Evolutionary conservation across 2,888 invertebrate species (phyloP).

Genomic region (Lasioglossum leucozonium): DNA sequence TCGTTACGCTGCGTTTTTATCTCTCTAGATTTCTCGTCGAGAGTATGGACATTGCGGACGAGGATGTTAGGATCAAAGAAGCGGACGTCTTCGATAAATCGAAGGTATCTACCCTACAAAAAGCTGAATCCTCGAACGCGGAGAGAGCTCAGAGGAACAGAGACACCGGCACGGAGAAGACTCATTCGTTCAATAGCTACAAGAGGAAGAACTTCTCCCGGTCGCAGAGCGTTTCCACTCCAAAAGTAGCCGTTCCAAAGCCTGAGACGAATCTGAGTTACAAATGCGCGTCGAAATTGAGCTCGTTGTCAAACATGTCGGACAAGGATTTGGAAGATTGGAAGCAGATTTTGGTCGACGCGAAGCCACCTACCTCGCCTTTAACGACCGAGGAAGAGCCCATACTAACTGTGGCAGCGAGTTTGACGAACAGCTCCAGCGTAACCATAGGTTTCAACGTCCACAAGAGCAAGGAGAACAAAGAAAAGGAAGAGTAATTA

Average conservation of each 20-base stretch:
- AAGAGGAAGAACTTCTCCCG: conserved; percentile 71
- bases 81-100: conserved; percentile 63
- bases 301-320: conserved; percentile 76
- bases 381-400: conserved; percentile 68
- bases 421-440: conserved; percentile 75
- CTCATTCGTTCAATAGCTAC: conserved; percentile 21
- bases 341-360: conserved; percentile 60
- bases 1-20: neutral
- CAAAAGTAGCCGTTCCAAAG: conserved; percentile 60
- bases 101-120: conserved; percentile 32
- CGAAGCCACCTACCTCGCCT: conserved; percentile 31
- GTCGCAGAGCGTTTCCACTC: conserved; percentile 77
- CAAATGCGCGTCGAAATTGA: conserved; percentile 66
- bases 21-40: conserved; percentile 80
- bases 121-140: conserved; percentile 52
- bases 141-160: conserved; percentile 48
- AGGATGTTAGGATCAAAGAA: conserved; percentile 82
- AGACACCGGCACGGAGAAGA: conserved; percentile 32
- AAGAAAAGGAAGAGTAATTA: conserved; percentile 65
- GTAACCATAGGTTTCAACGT: conserved; percentile 80
- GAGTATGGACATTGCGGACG: conserved; percentile 81
- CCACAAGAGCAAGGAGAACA: conserved; percentile 65
- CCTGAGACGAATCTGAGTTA: conserved; percentile 59
- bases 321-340: conserved; percentile 74
- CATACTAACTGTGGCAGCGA: conserved; percentile 78